These are phyloP conservation scores for Neopelma chrysocephalum DNA, from an alignment of 2,797 vertebrate genomes.

Conservation along the genomic window DNA sequence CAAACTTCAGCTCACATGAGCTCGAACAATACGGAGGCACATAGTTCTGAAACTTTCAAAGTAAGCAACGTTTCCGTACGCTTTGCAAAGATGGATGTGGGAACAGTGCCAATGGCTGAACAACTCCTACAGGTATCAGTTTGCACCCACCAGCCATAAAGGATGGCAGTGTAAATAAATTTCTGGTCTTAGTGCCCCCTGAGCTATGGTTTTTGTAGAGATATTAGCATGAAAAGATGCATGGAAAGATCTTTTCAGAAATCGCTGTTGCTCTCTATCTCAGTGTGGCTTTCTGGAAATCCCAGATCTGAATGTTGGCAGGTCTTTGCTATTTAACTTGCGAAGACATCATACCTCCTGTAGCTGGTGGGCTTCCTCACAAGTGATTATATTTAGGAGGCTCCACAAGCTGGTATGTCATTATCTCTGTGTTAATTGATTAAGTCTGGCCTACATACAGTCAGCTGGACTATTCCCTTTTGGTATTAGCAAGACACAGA, in stretches of 20 bases:
- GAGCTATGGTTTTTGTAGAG: background rate
- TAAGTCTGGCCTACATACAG: slow-evolving; percentile 14
- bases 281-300: background rate
- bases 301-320: background rate
- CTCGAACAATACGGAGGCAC: fast-evolving
- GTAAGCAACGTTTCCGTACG: fast-evolving
- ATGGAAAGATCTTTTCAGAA: background rate
- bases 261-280: background rate
- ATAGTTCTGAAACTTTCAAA: fast-evolving
- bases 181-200: background rate
- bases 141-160: background rate
- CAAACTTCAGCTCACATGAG: background rate
- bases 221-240: background rate
- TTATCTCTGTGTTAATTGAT: slow-evolving; percentile 18
- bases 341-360: background rate
- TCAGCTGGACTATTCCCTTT: background rate
- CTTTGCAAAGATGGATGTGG: fast-evolving
- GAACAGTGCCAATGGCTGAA: background rate
- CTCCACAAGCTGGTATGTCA: background rate
- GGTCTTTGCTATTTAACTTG: background rate
- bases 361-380: background rate
- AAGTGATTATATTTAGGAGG: background rate
- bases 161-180: background rate
- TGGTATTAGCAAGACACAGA: background rate
- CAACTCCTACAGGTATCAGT: background rate